A percentile compares a stretch with the other conserved stretches of the same genome.
Evolutionary conservation across 2,888 invertebrate genomes (phyloP).

Genomic region (Leucozona laternaria): DNA sequence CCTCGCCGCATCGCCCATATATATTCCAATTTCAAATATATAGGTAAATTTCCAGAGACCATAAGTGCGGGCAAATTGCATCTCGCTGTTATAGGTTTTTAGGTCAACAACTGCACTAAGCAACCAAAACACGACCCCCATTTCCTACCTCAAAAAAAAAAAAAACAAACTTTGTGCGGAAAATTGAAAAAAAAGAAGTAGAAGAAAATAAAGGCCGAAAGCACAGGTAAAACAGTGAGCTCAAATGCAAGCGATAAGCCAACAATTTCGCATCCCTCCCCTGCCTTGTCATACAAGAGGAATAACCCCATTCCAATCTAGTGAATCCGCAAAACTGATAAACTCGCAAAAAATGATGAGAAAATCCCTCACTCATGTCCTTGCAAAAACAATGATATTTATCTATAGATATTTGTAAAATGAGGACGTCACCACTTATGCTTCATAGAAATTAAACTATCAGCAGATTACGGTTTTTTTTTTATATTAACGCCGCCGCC

Average conservation of each 20-base stretch:
- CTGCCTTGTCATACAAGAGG: conserved; percentile 5
- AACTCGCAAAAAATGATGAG: conserved; percentile 47
- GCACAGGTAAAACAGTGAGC: conserved; percentile 38
- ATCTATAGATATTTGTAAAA: not conserved
- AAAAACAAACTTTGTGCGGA: conserved; percentile 44
- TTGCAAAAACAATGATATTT: conserved; percentile 23
- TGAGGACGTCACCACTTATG: conserved; percentile 51
- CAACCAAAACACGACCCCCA: conserved; percentile 39
- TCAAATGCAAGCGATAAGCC: conserved; percentile 32
- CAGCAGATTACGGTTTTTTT: conserved; percentile 37
- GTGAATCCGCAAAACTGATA: conserved; percentile 49
- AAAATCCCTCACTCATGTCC: conserved; percentile 42
- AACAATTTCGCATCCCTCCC: not conserved
- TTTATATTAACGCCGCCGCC: conserved; percentile 12
- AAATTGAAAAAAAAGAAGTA: conserved; percentile 14
- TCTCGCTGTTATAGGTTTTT: conserved; percentile 58
- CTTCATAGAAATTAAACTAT: conserved; percentile 32
- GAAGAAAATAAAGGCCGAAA: conserved; percentile 31
- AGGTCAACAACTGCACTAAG: conserved; percentile 69
- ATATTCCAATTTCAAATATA: conserved; percentile 13
- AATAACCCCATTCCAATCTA: conserved; percentile 51
- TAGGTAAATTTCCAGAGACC: conserved; percentile 1
- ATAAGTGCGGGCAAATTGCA: conserved; percentile 46
- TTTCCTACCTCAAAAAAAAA: conserved; percentile 53
- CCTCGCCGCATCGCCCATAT: not conserved